Conservation (phyloP, 1,140 invertebrate genomes). For the Agrilus planipennis region DNA sequence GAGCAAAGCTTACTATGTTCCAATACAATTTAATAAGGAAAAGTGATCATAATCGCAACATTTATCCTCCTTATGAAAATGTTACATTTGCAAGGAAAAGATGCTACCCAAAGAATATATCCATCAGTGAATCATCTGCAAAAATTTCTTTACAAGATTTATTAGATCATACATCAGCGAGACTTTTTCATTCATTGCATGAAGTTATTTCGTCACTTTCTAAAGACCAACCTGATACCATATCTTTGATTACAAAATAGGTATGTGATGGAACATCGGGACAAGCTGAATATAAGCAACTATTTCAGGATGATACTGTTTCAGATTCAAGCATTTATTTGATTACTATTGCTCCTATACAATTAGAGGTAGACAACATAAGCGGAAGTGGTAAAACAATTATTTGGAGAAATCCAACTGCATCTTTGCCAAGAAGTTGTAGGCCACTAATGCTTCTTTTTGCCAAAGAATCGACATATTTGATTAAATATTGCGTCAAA, state of each 20-base stretch:
- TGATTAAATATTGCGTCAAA: neutral
- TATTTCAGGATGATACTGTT: constrained; percentile 1
- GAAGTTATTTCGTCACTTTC: constrained; percentile 2
- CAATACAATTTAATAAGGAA: constrained; percentile 1
- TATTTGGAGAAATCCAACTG: constrained; percentile 1
- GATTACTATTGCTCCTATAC: constrained; percentile 6
- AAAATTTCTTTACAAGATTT: constrained; percentile 15
- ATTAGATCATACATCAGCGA: constrained; percentile 14
- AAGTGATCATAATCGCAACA: neutral
- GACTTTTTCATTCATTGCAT: constrained; percentile 7
- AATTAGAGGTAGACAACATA: constrained; percentile 6
- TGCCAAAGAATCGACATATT: constrained; percentile 1
- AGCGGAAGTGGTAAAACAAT: constrained; percentile 7
- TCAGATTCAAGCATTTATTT: constrained; percentile 9
- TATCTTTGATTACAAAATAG: constrained; percentile 3
- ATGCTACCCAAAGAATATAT: constrained; percentile 1
- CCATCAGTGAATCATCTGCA: constrained; percentile 10
- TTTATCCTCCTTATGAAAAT: neutral
- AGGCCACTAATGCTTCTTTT: constrained; percentile 2
- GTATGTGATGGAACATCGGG: constrained; percentile 4
- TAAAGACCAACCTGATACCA: neutral
- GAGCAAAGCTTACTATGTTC: neutral
- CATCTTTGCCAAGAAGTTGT: neutral
- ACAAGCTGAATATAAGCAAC: constrained; percentile 3
- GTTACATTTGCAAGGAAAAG: neutral